These are phyloP conservation scores for Hippocampus abdominalis DNA, from an alignment of 2,113 vertebrate genomes.

Conservation along the genomic window DNA sequence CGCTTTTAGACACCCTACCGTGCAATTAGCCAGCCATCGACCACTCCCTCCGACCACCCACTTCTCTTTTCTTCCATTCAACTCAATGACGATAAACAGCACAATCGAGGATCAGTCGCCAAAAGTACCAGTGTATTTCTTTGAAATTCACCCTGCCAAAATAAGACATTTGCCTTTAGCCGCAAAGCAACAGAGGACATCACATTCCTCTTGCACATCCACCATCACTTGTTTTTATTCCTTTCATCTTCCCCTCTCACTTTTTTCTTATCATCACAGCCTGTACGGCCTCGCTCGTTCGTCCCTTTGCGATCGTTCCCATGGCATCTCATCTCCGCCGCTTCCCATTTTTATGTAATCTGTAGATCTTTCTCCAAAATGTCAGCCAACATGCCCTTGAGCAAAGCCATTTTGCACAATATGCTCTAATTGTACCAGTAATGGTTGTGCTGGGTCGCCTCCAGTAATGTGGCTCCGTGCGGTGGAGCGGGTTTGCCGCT, in stretches of 20 bases:
- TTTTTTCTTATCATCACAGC: slow-evolving; percentile 9
- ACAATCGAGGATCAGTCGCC: slow-evolving; percentile 9
- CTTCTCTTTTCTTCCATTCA: slow-evolving; percentile 5
- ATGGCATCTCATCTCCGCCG: background rate
- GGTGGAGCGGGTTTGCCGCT: slow-evolving; percentile 7
- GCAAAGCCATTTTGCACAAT: slow-evolving; percentile 45
- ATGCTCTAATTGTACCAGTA: slow-evolving; percentile 42
- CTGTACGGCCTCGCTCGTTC: slow-evolving; percentile 7
- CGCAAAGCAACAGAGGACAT: slow-evolving; percentile 14
- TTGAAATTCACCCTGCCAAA: slow-evolving; percentile 1
- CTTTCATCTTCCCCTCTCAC: slow-evolving; percentile 13
- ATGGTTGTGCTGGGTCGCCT: slow-evolving; percentile 38
- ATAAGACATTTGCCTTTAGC: background rate
- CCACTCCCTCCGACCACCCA: slow-evolving; percentile 18
- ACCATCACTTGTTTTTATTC: slow-evolving; percentile 4
- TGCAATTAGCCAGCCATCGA: slow-evolving; percentile 19
- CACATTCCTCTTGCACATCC: background rate
- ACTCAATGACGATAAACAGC: slow-evolving; percentile 15
- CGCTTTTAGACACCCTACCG: slow-evolving; percentile 9
- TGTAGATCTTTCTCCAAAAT: slow-evolving; percentile 26
- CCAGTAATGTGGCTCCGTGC: slow-evolving; percentile 20
- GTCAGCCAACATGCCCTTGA: slow-evolving; percentile 40
- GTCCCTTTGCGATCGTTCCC: slow-evolving; percentile 20
- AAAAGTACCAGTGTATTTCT: slow-evolving; percentile 7
- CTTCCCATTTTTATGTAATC: slow-evolving; percentile 28